Evolutionary conservation across 2,888 invertebrate species (phyloP).

Genomic region (Epinotia ramella): DNA sequence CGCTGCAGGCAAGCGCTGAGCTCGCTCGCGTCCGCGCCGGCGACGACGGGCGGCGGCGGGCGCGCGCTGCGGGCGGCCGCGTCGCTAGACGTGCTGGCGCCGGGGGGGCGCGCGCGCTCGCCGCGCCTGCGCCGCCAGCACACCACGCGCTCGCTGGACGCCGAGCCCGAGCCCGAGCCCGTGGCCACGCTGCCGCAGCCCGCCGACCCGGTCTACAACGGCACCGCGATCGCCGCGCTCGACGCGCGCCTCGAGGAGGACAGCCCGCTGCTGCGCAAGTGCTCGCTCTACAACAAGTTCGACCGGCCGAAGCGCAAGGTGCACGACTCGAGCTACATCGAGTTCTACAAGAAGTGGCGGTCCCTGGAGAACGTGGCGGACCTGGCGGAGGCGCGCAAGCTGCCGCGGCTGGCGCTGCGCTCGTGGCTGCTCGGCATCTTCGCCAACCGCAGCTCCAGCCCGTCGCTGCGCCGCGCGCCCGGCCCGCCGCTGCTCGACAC

Average conservation of each 20-base stretch:
- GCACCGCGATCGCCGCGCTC: constrained; percentile 72
- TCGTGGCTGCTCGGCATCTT: constrained; percentile 91
- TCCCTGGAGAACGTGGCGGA: constrained; percentile 89
- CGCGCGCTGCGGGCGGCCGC: constrained; percentile 88
- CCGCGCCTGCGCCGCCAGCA: constrained; percentile 63
- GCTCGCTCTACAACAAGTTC: constrained; percentile 71
- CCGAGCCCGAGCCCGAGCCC: constrained; percentile 64
- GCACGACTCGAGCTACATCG: constrained; percentile 76
- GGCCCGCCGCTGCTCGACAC: constrained; percentile 74
- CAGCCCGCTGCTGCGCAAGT: constrained; percentile 80
- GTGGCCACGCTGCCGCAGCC: constrained; percentile 72
- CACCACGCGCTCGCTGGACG: constrained; percentile 72
- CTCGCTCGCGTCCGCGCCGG: constrained; percentile 16
- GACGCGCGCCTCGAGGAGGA: constrained; percentile 68
- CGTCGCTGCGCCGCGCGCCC: constrained; percentile 73
- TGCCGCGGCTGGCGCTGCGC: constrained; percentile 88
- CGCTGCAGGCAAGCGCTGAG: constrained; percentile 7
- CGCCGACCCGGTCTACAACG: constrained; percentile 70
- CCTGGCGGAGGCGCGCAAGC: constrained; percentile 78
- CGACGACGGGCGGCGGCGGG: constrained; percentile 23
- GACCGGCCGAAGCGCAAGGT: constrained; percentile 73
- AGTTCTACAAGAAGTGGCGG: constrained; percentile 90
- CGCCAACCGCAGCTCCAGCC: constrained; percentile 88
- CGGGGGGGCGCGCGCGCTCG: constrained; percentile 53
- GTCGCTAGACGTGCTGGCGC: constrained; percentile 83